A percentile compares a stretch with the other conserved stretches of the same genome.
Evolutionary conservation across 1,140 invertebrate genomes (phyloP).

Genomic region (Wasmannia auropunctata): DNA sequence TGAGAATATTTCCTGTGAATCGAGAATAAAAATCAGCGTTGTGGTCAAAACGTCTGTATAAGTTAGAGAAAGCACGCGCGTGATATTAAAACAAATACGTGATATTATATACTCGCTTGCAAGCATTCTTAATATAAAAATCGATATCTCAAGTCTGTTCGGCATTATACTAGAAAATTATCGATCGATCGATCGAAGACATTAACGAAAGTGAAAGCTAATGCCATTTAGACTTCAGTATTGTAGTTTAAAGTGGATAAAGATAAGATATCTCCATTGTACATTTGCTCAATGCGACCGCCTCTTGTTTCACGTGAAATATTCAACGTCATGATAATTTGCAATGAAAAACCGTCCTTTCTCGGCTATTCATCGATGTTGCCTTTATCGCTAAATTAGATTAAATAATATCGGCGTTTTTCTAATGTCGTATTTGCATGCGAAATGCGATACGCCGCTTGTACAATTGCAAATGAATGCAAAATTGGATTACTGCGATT

Average conservation of each 20-base stretch:
- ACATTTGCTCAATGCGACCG: conserved; percentile 1
- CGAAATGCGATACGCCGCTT: neutral
- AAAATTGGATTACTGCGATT: neutral
- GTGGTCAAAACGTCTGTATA: neutral
- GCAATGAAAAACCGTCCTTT: neutral
- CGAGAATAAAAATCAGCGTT: neutral
- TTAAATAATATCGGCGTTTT: neutral
- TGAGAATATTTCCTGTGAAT: neutral
- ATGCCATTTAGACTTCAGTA: neutral
- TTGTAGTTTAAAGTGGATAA: conserved; percentile 15
- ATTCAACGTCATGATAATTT: conserved; percentile 12
- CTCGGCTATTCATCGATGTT: neutral
- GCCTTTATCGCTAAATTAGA: neutral
- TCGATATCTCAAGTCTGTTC: neutral
- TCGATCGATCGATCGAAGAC: conserved; percentile 16
- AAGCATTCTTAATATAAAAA: conserved; percentile 20
- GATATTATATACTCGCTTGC: neutral
- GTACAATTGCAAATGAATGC: neutral
- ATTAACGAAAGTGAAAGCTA: conserved; percentile 16
- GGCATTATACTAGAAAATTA: neutral
- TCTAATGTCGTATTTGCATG: neutral
- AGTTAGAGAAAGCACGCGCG: neutral
- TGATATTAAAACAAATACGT: neutral
- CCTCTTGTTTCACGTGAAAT: neutral
- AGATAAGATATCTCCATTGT: conserved; percentile 32